Base-by-base conservation (phyloP, 2,797 vertebrate genomes). In the Tapera naevia region DNA sequence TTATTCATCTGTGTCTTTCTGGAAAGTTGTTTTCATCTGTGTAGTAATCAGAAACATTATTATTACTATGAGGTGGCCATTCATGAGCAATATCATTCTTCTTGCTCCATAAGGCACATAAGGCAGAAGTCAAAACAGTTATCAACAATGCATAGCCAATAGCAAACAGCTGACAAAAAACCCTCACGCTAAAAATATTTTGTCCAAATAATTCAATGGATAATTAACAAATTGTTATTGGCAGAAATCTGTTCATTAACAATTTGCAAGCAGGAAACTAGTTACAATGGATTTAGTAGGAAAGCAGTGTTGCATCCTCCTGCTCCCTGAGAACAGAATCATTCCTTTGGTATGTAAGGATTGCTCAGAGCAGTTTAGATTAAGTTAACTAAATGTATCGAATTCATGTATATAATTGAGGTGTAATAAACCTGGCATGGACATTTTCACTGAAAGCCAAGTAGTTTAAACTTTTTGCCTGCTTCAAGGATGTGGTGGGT, bases 111-210 rank as follows among this genome's bases (percentile, higher is more conserved):
- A 71, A 80, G 51, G 41, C n/a, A 16, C 39, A n/a, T 16, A 56
- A 89, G 64, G 60, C 67, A 86, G 23, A 71, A 93, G 48, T 80
- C 74, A 80, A 92, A 96, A 87, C 51, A 76, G 32, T 62, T 79
- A 56, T 72, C 79, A 82, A 88, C 67, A 91, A 14, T 50, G 32
- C 60, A 28, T 11, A 35, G 53, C 30, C 33, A 80, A 88, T 25
- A 65, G 30, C 30, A 91, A 89, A 67, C 24, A 76, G 61, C 69
- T 96, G 60, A 41, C 25, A 70, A 64, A 41, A 48, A 85, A 71
- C 41, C 56, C 61, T 46, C 43, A 60, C 0, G 2, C 27, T 64
- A n/a, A 64, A 92, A 83, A 37, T n/a, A 16, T 37, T 75, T 93
- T 74, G 41, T 78, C 48, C 72, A 88, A 88, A 71, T 58, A 80